phyloP scores from a whole-genome alignment of 23 tunicate species.

The Ascidia mentula region DNA sequence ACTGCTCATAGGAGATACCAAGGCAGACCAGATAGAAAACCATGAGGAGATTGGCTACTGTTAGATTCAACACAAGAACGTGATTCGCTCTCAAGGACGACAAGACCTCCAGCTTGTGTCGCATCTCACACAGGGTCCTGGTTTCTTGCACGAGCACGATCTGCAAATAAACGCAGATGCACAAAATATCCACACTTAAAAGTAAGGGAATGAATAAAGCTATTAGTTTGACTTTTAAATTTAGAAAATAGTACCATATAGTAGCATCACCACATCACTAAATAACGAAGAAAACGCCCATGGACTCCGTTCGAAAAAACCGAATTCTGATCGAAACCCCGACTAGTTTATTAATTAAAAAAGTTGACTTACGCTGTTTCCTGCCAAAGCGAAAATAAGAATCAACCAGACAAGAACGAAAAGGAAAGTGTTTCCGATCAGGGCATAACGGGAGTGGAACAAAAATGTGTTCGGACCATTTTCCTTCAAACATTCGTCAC shows the following conservation, averaged over 20 bases:
- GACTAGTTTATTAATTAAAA: no score
- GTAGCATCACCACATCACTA: no score
- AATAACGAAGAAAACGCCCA: no score
- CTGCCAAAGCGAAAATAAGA: not conserved
- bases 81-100: conserved; percentile 42
- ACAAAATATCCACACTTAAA: no score
- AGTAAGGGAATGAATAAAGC: no score
- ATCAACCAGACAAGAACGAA: not conserved
- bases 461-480: not conserved
- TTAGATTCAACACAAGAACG: conserved; percentile 19
- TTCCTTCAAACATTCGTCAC: conserved; percentile 36
- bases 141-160: conserved; percentile 19
- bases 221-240: no score
- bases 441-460: not conserved
- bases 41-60: conserved; percentile 28
- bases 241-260: no score
- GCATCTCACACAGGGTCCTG: not conserved
- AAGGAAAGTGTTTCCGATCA: not conserved
- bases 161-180: conserved; percentile 12
- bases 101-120: not conserved
- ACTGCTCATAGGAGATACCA: conserved; percentile 26
- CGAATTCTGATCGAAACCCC: no score
- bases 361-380: not conserved
- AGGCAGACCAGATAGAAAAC: conserved; percentile 28
- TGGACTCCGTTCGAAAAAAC: no score